These are phyloP conservation scores for Stichopus chloronotus DNA, from an alignment of 35 echinoderm and acorn worm species.

Conservation along the genomic window DNA sequence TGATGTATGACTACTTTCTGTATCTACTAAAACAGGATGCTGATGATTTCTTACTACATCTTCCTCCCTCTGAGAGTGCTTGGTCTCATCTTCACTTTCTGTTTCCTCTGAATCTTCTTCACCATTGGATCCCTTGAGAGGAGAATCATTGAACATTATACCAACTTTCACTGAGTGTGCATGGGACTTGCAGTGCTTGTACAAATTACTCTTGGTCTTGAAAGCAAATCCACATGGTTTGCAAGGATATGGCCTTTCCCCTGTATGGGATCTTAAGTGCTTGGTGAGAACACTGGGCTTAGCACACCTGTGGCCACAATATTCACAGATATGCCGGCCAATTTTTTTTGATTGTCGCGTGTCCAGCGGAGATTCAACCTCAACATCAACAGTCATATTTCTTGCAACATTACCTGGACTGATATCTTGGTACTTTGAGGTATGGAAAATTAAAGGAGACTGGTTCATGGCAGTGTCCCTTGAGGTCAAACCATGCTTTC, in stretches of 20 bases:
- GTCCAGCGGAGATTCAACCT: constrained; percentile 63
- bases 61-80: constrained; percentile 3
- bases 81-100: constrained; percentile 92
- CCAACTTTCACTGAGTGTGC: constrained; percentile 97
- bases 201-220: constrained; percentile 98
- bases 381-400: constrained; percentile 51
- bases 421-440: constrained; percentile 57
- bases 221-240: constrained; percentile 94
- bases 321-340: constrained; percentile 91
- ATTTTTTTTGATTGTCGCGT: constrained; percentile 50
- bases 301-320: constrained; percentile 92
- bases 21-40: background rate
- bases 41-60: background rate
- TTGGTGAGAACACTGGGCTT: constrained; percentile 98
- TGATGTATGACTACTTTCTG: background rate
- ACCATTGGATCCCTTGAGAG: constrained; percentile 68
- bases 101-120: constrained; percentile 97
- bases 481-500: background rate
- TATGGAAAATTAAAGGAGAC: constrained; percentile 51
- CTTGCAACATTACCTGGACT: constrained; percentile 20
- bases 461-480: constrained; percentile 31
- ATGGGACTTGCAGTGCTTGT: constrained; percentile 98
- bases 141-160: constrained; percentile 53
- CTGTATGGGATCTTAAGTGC: constrained; percentile 94
- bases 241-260: constrained; percentile 96